Evolutionary conservation across 2,113 vertebrate species (phyloP), one percentile per base, ranked within the genome.

Genomic region (Pteruthius melanotis): DNA sequence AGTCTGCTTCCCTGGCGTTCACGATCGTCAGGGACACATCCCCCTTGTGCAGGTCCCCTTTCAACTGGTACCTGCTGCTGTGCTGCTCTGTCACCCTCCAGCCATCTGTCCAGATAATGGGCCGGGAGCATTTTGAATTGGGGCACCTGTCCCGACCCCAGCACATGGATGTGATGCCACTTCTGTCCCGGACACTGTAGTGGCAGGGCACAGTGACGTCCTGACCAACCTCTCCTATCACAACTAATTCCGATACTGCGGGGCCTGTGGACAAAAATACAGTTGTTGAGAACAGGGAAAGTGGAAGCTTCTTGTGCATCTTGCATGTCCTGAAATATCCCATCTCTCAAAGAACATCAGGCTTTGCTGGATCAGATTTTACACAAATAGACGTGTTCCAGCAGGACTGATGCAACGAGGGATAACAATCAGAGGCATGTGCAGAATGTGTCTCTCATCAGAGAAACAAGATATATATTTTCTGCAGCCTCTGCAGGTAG

Each of bases 11-110:
- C 30, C 28, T 31, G 8, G 94, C 93, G 0, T 94, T 45, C 30
- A 91, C 2, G 10, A 99, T 98, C 0, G 98, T 99, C 90, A 99
- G 96, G 44, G 98, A 98, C 64, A 99, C 96, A 0, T 98, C 63
- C 1, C 99, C 98, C 1, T 7, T 14, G 0, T 0, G 1, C 71
- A 98, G 44, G 3, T 52, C 6, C 49, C 98, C 98, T 13, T 78
- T 66, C 44, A 99, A 60, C 28, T 44, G 65, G 63, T 99, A 98
- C 69, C 94, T 97, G 20, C 10, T 31, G 35, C 80, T 42, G 54
- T 33, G 14, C 69, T 0, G 64, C 42, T 23, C 21, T 8, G 47
- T 92, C 26, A 97, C 74, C 8, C 2, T 71, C 22, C 77, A 15
- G 4, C 97, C 94, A 7, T 97, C 5, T 6, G 97, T 98, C 92